phyloP scores from a whole-genome alignment of 2,888 invertebrate genomes.

The Alcis repandata region DNA sequence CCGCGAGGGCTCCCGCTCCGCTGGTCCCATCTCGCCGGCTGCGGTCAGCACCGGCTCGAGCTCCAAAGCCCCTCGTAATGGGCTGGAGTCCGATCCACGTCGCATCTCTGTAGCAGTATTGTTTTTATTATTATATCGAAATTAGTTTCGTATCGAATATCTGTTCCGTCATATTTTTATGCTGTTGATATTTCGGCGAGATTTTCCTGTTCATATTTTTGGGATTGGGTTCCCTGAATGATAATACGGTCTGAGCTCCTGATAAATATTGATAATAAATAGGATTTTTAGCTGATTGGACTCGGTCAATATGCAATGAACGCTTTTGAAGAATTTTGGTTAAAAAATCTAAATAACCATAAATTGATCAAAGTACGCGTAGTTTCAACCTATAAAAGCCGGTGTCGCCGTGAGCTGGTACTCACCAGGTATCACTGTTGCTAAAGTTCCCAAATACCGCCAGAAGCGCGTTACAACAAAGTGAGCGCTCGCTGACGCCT shows the following conservation, averaged over 20 bases:
- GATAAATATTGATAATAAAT: conserved; percentile 2
- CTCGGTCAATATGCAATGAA: background rate
- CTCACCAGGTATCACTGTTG: too few relatives aligned
- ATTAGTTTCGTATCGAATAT: conserved; percentile 31
- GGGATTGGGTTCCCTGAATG: conserved; percentile 3
- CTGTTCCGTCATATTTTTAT: conserved; percentile 20
- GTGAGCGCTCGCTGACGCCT: too few relatives aligned
- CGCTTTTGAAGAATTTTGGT: background rate
- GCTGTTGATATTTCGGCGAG: conserved; percentile 16
- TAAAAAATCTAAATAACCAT: too few relatives aligned
- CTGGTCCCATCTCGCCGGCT: conserved; percentile 28
- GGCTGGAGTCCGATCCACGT: conserved; percentile 26
- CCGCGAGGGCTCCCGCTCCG: background rate
- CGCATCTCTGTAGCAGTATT: conserved; percentile 24
- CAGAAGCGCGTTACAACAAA: too few relatives aligned
- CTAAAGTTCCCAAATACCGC: too few relatives aligned
- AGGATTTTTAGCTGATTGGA: background rate
- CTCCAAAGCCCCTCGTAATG: conserved; percentile 38
- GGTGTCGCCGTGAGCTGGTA: too few relatives aligned
- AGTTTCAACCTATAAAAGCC: too few relatives aligned
- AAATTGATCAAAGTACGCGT: background rate
- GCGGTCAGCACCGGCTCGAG: conserved; percentile 23
- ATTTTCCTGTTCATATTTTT: conserved; percentile 8
- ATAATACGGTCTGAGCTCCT: background rate
- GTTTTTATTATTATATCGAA: conserved; percentile 28